Evolutionary conservation across 2,113 vertebrate species (phyloP).

Genomic region (Noturus placidus): DNA sequence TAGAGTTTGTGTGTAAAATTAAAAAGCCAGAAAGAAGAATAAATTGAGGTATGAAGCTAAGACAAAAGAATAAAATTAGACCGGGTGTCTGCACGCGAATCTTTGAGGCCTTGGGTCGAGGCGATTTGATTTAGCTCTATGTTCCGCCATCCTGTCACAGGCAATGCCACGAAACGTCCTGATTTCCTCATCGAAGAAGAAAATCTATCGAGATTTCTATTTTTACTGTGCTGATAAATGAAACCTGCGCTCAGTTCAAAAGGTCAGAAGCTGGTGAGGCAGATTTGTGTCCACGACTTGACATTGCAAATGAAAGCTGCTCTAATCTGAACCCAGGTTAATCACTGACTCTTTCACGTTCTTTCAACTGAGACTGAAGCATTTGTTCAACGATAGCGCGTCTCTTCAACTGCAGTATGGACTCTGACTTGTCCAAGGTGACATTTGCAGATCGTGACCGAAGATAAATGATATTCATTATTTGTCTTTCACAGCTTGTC

Average conservation of each 20-base stretch:
- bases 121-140: slow-evolving; percentile 56
- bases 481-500: slow-evolving; percentile 27
- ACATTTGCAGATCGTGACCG: slow-evolving; percentile 25
- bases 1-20: not conserved
- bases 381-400: not conserved
- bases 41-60: slow-evolving; percentile 50
- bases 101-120: slow-evolving; percentile 44
- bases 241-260: slow-evolving; percentile 52
- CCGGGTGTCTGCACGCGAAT: slow-evolving; percentile 40
- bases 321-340: slow-evolving; percentile 57
- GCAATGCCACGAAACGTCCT: slow-evolving; percentile 42
- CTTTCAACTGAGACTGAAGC: not conserved
- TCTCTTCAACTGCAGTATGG: not conserved
- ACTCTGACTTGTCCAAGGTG: slow-evolving; percentile 15
- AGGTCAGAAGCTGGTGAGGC: slow-evolving; percentile 48
- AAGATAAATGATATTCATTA: slow-evolving; percentile 42
- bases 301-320: slow-evolving; percentile 54
- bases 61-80: slow-evolving; percentile 41
- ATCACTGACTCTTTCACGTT: slow-evolving; percentile 29
- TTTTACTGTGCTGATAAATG: slow-evolving; percentile 65
- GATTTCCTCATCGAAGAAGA: slow-evolving; percentile 53
- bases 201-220: slow-evolving; percentile 57
- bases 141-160: not conserved
- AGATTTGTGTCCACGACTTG: slow-evolving; percentile 46
- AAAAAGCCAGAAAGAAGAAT: slow-evolving; percentile 39